Percentiles rank a stretch among this genome's conserved stretches.
phyloP scores from a whole-genome alignment of 2,113 vertebrate species.

The Corythoichthys intestinalis region DNA sequence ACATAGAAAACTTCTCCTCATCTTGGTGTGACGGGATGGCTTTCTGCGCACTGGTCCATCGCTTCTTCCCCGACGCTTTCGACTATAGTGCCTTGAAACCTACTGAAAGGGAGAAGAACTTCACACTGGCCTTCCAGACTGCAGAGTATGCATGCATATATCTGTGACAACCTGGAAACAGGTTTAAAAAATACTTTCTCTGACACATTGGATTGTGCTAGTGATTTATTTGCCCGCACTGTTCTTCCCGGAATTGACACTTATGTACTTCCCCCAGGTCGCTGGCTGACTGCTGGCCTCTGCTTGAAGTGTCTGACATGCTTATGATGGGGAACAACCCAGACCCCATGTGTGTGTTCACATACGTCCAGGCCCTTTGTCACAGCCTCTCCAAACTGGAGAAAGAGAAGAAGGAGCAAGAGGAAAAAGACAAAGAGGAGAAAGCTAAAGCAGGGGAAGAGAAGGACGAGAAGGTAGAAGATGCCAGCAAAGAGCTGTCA shows the following conservation, averaged over 20 bases:
- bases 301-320: slow-evolving; percentile 74
- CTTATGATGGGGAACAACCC: slow-evolving; percentile 66
- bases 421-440: slow-evolving; percentile 36
- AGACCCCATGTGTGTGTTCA: slow-evolving; percentile 75
- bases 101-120: slow-evolving; percentile 71
- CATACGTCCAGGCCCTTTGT: slow-evolving; percentile 80
- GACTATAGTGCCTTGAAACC: slow-evolving; percentile 68
- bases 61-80: slow-evolving; percentile 74
- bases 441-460: slow-evolving; percentile 34
- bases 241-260: background rate
- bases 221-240: too few relatives aligned
- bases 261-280: slow-evolving; percentile 42
- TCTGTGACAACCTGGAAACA: too few relatives aligned
- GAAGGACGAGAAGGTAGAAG: slow-evolving; percentile 12
- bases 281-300: slow-evolving; percentile 72
- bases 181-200: too few relatives aligned
- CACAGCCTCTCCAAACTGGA: slow-evolving; percentile 75
- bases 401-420: slow-evolving; percentile 71
- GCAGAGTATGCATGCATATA: slow-evolving; percentile 64
- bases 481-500: slow-evolving; percentile 13
- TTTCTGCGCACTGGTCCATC: slow-evolving; percentile 76
- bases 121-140: slow-evolving; percentile 70
- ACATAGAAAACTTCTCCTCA: slow-evolving; percentile 76
- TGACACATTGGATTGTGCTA: too few relatives aligned
- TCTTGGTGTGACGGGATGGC: slow-evolving; percentile 76